A percentile compares a stretch with the other conserved stretches of the same genome.
Evolutionary conservation across 1,140 invertebrate genomes (phyloP).

Genomic region (Gryllus bimaculatus): DNA sequence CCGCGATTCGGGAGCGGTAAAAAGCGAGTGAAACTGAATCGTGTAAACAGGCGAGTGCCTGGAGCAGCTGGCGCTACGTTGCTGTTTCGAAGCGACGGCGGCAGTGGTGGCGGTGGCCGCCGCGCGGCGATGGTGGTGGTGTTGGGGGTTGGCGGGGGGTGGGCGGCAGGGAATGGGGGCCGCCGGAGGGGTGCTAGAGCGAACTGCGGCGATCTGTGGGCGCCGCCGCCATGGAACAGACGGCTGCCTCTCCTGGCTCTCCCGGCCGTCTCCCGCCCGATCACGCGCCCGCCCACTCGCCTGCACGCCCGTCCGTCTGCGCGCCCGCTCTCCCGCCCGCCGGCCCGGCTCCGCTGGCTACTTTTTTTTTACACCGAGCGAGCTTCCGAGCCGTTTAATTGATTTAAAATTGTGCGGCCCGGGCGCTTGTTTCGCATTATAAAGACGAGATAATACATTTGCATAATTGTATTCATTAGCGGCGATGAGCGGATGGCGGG

Average conservation of each 20-base stretch:
- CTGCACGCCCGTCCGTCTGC: too few species aligned
- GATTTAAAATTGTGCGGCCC: background rate
- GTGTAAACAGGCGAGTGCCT: background rate
- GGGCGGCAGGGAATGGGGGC: background rate
- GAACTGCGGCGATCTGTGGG: too few species aligned
- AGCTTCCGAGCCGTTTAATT: conserved; percentile 3
- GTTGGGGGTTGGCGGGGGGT: background rate
- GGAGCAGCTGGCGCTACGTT: background rate
- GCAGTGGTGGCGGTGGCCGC: background rate
- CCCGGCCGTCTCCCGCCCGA: too few species aligned
- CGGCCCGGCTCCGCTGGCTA: background rate
- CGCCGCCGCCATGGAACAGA: too few species aligned
- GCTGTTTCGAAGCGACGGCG: too few species aligned
- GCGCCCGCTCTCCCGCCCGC: too few species aligned
- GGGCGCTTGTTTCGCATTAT: background rate
- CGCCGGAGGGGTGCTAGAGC: too few species aligned
- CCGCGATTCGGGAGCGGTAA: background rate
- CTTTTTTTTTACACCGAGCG: background rate
- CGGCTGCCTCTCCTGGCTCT: too few species aligned
- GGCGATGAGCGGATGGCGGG: background rate
- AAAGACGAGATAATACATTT: conserved; percentile 5
- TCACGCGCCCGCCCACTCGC: too few species aligned
- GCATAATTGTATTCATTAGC: conserved; percentile 5
- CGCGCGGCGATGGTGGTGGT: background rate
- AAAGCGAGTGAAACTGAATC: conserved; percentile 4